Conservation (phyloP, 2,113 vertebrate species). For the Scomber japonicus region DNA sequence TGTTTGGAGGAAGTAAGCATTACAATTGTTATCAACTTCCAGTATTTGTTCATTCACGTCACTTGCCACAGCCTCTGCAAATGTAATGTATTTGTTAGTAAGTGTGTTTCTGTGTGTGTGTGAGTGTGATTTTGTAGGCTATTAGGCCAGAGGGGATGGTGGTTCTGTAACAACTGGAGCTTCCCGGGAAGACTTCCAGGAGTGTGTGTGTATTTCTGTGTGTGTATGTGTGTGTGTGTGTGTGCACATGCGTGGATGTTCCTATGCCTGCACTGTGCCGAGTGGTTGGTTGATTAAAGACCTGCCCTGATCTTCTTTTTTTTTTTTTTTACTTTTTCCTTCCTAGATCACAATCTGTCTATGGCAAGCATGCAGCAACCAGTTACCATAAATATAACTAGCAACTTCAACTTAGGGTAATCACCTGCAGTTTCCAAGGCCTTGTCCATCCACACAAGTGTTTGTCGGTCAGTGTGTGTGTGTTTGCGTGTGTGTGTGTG, state of each 20-base stretch:
- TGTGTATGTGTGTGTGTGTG: background rate
- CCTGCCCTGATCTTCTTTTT: conserved; percentile 13
- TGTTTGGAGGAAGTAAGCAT: conserved; percentile 47
- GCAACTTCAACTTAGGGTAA: conserved; percentile 33
- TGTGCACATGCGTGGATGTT: conserved; percentile 2
- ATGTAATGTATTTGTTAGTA: conserved; percentile 45
- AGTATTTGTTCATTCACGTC: conserved; percentile 45
- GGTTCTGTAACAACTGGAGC: conserved; percentile 56
- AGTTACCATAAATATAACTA: conserved; percentile 48
- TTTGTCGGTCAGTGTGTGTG: conserved; percentile 15
- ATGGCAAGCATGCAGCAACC: conserved; percentile 8
- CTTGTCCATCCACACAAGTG: conserved; percentile 10
- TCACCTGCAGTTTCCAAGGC: conserved; percentile 24
- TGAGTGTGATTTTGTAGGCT: conserved; percentile 47
- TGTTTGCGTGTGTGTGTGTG: background rate
- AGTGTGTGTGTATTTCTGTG: conserved; percentile 14
- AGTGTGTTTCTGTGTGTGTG: conserved; percentile 20
- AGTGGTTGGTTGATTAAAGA: conserved; percentile 54
- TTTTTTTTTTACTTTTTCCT: conserved; percentile 8
- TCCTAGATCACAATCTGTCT: conserved; percentile 40
- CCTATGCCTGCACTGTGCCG: background rate
- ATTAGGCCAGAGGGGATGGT: conserved; percentile 55
- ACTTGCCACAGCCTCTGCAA: conserved; percentile 28
- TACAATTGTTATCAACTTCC: conserved; percentile 37
- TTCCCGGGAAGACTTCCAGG: conserved; percentile 61